Conservation (phyloP, 2,113 vertebrate genomes). For the Euleptes europaea region DNA sequence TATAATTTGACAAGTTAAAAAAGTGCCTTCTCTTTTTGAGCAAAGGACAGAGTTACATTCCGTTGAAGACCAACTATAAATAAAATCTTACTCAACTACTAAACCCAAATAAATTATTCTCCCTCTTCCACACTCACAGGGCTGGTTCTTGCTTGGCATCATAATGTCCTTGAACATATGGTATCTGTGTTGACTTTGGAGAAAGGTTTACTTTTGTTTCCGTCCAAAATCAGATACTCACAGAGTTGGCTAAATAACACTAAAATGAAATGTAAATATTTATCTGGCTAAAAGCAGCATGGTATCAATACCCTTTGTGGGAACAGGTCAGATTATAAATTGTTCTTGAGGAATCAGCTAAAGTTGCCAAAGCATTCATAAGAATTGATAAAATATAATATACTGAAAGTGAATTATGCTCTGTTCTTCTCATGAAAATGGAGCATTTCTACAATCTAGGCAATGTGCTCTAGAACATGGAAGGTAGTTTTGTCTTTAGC, state of each 20-base stretch:
- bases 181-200: slow-evolving; percentile 1
- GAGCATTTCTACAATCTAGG: slow-evolving; percentile 25
- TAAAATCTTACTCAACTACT: not conserved
- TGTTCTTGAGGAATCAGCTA: slow-evolving; percentile 17
- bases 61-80: slow-evolving; percentile 8
- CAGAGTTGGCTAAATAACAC: slow-evolving; percentile 3
- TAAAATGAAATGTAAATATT: slow-evolving; percentile 32
- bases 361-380: slow-evolving; percentile 9
- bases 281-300: slow-evolving; percentile 15
- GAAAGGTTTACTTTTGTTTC: slow-evolving; percentile 30
- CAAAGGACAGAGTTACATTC: not conserved
- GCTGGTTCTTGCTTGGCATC: not conserved
- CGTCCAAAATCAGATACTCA: slow-evolving; percentile 32
- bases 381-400: not conserved
- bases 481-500: not conserved
- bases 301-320: slow-evolving; percentile 25
- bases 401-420: not conserved
- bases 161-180: slow-evolving; percentile 28
- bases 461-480: not conserved
- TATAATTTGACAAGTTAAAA: not conserved
- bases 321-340: slow-evolving; percentile 11
- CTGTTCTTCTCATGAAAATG: not conserved
- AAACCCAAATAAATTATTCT: not conserved
- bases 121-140: not conserved
- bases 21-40: slow-evolving; percentile 5